Base-by-base conservation (phyloP, 2,888 invertebrate species). In the Lasioglossum marginatum region DNA sequence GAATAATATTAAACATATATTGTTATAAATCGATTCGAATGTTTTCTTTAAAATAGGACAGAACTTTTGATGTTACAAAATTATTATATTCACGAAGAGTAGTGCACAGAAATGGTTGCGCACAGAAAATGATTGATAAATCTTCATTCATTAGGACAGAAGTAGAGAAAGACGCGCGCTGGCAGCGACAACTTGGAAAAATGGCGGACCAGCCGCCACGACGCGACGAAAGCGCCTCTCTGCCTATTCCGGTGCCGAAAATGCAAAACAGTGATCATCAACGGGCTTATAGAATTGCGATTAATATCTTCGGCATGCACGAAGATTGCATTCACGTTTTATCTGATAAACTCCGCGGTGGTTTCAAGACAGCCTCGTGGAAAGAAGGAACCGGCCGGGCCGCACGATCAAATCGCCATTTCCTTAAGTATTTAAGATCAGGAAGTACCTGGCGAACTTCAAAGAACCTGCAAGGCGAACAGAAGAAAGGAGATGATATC, bases 401-500 rank as follows among this genome's bases (percentile, higher is more conserved):
- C 34, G 86, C 57, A 48, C 87, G 85, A 90, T 85, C 81, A 74
- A 83, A 82, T 89, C 83, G 81, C 77, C 75, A 77, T 83, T 89
- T 88, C 87, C 87, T 83, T 73, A 63, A 74, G 82, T 82, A 87
- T 90, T 80, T 82, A 75, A 82, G 84, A 86, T 80, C 68, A 82
- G 87, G 87, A 87, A 87, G 83, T 81, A 79, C 74, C 66, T 57
- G 79, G 88, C 85, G 84, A 82, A 90, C 89, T 89, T 87, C 77
- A 78, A 77, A 82, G 88, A 86, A 85, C 81, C 78, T 79, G 91
- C 83, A 68, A 82, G 70, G 86, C 71, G 81, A 85, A 78, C 68
- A 73, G 86, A 76, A 80, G 85, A 85, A 89, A 90, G 87, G 81
- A 86, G 90, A 90, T 90, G 89, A 89, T 90, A 90, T 90, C 90